Percentiles rank a stretch among this genome's conserved stretches.
Conservation (phyloP, 2,888 invertebrate genomes). For the Plebejus argus region DNA sequence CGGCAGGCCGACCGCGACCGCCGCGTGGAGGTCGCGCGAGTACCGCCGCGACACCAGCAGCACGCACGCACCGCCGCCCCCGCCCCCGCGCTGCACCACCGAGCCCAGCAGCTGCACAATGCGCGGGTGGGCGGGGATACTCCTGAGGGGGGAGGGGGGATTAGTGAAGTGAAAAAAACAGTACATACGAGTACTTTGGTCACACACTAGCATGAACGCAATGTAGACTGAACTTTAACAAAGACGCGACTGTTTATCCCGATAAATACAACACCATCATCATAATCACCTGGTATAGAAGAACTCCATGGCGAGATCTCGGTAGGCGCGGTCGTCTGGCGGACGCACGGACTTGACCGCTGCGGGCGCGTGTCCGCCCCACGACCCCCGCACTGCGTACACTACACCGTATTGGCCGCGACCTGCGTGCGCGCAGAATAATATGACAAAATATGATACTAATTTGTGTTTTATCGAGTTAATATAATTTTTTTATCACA, state of each 20-base stretch:
- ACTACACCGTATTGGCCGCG: slow-evolving; percentile 96
- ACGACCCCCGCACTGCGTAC: slow-evolving; percentile 86
- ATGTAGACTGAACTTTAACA: no score
- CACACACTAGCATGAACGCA: no score
- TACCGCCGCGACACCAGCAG: slow-evolving; percentile 89
- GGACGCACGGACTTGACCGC: slow-evolving; percentile 94
- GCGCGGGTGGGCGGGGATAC: slow-evolving; percentile 90
- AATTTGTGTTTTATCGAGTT: no score
- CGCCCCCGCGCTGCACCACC: slow-evolving; percentile 87
- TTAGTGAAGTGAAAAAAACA: background rate
- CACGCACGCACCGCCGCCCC: slow-evolving; percentile 85
- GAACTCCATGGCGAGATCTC: slow-evolving; percentile 94
- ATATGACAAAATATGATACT: no score
- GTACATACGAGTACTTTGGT: no score
- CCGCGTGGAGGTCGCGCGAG: slow-evolving; percentile 89
- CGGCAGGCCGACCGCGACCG: slow-evolving; percentile 84
- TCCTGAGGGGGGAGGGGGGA: slow-evolving; percentile 66
- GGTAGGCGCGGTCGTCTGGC: slow-evolving; percentile 93
- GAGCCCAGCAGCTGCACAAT: slow-evolving; percentile 89
- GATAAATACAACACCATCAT: no score
- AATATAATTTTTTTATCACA: no score
- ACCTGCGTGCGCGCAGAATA: slow-evolving; percentile 49
- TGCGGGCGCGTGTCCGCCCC: slow-evolving; percentile 87
- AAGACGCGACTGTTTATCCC: no score
- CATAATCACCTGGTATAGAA: slow-evolving; percentile 87